Percentiles rank a stretch among this genome's conserved stretches.
phyloP scores from a whole-genome alignment of 2,888 invertebrate species.

The Stenichneumon culpator region DNA sequence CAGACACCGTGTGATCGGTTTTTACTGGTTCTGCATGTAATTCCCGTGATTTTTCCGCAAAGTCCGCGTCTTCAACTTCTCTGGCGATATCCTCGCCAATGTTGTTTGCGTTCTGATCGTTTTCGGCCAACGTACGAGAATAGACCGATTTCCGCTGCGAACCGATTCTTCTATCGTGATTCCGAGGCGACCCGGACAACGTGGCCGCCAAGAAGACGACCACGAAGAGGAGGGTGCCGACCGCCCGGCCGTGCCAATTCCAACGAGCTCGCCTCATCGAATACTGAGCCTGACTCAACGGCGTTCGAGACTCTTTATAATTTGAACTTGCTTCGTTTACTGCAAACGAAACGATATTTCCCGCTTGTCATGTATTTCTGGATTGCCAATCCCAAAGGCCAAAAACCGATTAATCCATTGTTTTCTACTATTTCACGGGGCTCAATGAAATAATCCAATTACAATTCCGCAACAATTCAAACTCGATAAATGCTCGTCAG shows the following conservation, averaged over 20 bases:
- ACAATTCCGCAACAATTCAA: background rate
- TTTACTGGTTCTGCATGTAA: background rate
- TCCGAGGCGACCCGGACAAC: constrained; percentile 24
- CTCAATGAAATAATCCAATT: background rate
- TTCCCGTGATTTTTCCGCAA: background rate
- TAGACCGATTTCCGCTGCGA: background rate
- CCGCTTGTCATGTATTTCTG: background rate
- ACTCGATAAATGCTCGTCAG: background rate
- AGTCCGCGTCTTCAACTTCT: background rate
- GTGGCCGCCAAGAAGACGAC: constrained; percentile 25
- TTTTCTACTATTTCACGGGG: background rate
- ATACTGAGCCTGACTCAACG: constrained; percentile 10
- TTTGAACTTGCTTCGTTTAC: background rate
- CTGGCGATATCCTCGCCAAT: background rate
- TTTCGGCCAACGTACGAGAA: background rate
- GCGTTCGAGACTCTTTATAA: constrained; percentile 19
- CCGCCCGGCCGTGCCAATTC: constrained; percentile 10
- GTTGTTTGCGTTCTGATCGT: background rate
- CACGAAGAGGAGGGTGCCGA: constrained; percentile 38
- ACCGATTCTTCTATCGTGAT: background rate
- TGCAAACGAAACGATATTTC: background rate
- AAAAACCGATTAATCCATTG: constrained; percentile 2
- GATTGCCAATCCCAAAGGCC: background rate
- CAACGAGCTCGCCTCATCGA: constrained; percentile 1
- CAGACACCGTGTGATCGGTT: background rate